These are phyloP conservation scores for Pseudopodoces humilis DNA, from an alignment of 2,113 vertebrate genomes.

Conservation along the genomic window DNA sequence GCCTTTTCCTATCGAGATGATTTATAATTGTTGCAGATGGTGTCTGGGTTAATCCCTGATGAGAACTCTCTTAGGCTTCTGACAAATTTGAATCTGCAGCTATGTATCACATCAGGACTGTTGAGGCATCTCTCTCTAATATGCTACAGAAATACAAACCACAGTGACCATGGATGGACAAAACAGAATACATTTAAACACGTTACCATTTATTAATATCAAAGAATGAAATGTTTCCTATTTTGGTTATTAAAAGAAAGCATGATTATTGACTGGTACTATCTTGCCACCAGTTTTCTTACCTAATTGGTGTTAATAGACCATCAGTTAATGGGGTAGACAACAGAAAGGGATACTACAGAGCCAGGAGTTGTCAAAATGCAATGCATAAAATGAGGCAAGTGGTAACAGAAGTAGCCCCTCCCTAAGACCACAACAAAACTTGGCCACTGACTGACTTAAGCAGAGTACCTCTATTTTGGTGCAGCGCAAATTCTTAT, in stretches of 20 bases:
- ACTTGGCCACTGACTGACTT: not conserved
- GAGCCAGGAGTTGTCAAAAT: not conserved
- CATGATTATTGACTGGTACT: not conserved
- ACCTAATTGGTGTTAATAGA: not conserved
- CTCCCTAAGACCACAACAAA: not conserved
- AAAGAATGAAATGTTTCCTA: not conserved
- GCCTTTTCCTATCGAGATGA: not conserved
- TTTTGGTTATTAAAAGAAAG: not conserved
- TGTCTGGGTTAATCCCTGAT: not conserved
- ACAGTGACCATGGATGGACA: not conserved
- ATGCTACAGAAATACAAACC: not conserved
- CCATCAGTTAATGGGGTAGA: not conserved
- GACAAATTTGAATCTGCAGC: not conserved
- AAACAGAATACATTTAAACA: not conserved
- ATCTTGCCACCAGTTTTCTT: not conserved
- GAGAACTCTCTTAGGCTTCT: conserved; percentile 1
- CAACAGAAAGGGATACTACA: not conserved
- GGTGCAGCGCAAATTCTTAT: not conserved
- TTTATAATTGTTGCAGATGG: conserved; percentile 44
- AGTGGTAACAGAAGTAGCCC: not conserved
- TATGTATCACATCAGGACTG: not conserved
- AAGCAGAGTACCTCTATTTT: not conserved
- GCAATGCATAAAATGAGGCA: not conserved
- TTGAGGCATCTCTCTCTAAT: not conserved
- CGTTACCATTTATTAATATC: not conserved